These are phyloP conservation scores for Heliconius congener DNA, from an alignment of 1,140 invertebrate species.

Conservation along the genomic window DNA sequence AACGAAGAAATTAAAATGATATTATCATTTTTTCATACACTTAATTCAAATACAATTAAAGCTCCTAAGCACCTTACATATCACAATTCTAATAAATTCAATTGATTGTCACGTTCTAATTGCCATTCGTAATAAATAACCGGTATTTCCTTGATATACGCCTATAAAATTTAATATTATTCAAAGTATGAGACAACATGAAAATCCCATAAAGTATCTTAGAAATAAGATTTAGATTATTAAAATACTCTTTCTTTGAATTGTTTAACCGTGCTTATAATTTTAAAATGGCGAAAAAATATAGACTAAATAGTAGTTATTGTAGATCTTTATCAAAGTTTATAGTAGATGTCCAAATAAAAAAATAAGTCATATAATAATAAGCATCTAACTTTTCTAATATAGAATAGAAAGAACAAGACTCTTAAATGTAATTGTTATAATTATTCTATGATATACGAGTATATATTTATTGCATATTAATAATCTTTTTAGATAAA, in stretches of 20 bases:
- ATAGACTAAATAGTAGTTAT: too few relatives aligned
- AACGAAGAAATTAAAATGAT: too few relatives aligned
- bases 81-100: constrained; percentile 10
- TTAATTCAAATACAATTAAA: not conserved
- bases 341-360: too few relatives aligned
- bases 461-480: too few relatives aligned
- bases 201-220: constrained; percentile 23
- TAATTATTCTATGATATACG: too few relatives aligned
- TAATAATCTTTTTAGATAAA: too few relatives aligned
- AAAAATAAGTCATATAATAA: too few relatives aligned
- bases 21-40: not conserved
- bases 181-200: constrained; percentile 16
- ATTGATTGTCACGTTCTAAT: constrained; percentile 5
- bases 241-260: not conserved
- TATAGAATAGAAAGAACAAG: too few relatives aligned
- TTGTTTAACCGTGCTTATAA: not conserved
- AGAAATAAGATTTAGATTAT: not conserved
- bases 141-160: constrained; percentile 23
- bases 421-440: too few relatives aligned
- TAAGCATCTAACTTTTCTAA: too few relatives aligned
- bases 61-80: not conserved
- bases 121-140: constrained; percentile 10
- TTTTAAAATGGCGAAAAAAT: too few relatives aligned
- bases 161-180: constrained; percentile 20
- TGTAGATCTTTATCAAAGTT: too few relatives aligned